phyloP scores from a whole-genome alignment of 2,113 vertebrate species.

The Pygoscelis adeliae region DNA sequence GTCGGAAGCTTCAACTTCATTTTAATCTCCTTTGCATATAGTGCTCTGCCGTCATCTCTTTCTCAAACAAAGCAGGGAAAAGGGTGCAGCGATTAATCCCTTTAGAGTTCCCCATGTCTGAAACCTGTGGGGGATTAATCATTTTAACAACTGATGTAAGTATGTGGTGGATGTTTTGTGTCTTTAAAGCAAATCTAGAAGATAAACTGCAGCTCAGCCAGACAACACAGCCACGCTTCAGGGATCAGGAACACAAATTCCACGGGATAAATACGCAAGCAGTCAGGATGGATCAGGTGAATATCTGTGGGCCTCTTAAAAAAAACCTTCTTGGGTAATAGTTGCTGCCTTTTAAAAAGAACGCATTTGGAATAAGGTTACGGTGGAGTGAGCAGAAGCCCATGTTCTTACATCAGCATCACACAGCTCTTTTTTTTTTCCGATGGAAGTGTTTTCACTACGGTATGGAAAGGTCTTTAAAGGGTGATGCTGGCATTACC shows the following conservation, averaged over 20 bases:
- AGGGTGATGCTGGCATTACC: neutral
- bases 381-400: neutral
- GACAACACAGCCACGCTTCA: neutral
- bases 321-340: neutral
- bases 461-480: accelerated
- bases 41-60: neutral
- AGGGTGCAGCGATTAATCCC: neutral
- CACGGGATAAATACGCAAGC: neutral
- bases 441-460: neutral
- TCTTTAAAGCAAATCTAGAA: neutral
- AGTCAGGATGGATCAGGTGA: neutral
- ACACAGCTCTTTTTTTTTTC: neutral
- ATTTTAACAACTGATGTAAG: neutral
- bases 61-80: neutral
- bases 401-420: neutral
- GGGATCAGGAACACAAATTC: neutral
- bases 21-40: neutral
- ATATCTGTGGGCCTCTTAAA: neutral
- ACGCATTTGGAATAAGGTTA: neutral
- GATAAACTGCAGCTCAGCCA: neutral
- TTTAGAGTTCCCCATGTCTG: neutral
- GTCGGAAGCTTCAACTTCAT: neutral
- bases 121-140: neutral
- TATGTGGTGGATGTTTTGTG: neutral
- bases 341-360: neutral